phyloP scores from a whole-genome alignment of 2,113 vertebrate species.

The Bambusicola thoracicus region DNA sequence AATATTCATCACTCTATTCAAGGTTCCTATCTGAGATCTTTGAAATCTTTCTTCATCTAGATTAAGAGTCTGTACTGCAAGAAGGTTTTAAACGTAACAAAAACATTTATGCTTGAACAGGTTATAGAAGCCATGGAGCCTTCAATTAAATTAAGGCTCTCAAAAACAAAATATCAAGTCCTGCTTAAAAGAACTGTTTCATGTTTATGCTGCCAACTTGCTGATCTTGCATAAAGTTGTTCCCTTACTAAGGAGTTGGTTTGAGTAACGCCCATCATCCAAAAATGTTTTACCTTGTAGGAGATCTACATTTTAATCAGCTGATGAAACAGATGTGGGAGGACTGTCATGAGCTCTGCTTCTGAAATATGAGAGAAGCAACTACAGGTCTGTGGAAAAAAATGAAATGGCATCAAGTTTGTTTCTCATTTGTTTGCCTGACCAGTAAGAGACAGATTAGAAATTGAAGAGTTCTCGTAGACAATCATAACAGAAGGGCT shows the following conservation, averaged over 20 bases:
- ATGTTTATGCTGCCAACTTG: conserved; percentile 45
- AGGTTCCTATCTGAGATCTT: background rate
- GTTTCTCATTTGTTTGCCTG: background rate
- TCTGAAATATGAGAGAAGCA: conserved; percentile 21
- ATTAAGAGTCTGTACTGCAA: background rate
- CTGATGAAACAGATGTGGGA: conserved; percentile 70
- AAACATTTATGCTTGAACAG: background rate
- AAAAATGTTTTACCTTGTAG: conserved; percentile 43
- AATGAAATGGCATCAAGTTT: background rate
- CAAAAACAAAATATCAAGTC: background rate
- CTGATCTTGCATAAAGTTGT: conserved; percentile 64
- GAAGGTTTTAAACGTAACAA: background rate
- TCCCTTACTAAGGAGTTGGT: conserved; percentile 52
- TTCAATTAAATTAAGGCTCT: background rate
- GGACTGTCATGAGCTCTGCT: conserved; percentile 17
- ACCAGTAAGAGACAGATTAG: background rate
- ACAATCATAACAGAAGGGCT: background rate
- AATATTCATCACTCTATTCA: background rate
- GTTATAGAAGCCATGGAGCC: background rate
- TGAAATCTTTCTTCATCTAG: background rate
- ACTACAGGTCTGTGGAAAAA: background rate
- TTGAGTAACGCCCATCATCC: conserved; percentile 44
- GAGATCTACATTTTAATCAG: conserved; percentile 61
- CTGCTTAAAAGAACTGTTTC: conserved; percentile 20
- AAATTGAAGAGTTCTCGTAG: background rate